Evolutionary conservation across 2,888 invertebrate genomes (phyloP).

Genomic region (Cyaniris semiargus): DNA sequence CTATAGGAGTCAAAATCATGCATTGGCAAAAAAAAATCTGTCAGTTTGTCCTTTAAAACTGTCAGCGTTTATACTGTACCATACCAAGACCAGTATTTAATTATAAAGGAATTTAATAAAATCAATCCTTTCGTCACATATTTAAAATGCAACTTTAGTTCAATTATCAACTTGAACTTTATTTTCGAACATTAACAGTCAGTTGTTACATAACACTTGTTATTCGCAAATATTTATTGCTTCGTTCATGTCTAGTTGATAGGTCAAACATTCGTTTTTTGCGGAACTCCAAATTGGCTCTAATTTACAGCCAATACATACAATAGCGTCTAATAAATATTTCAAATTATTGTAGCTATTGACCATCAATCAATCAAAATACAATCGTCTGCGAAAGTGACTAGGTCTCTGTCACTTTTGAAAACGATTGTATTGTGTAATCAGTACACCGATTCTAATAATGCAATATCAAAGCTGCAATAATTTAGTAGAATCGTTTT

Average conservation of each 20-base stretch:
- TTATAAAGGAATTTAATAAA: background rate
- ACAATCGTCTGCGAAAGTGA: conserved; percentile 8
- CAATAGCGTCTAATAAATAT: background rate
- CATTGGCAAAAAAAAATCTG: no score
- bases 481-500: no score
- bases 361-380: background rate
- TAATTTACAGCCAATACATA: conserved; percentile 11
- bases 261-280: conserved; percentile 5
- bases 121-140: background rate
- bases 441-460: background rate
- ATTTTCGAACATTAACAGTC: background rate
- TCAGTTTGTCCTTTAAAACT: no score
- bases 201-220: background rate
- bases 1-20: no score
- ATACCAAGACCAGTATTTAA: background rate
- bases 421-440: background rate
- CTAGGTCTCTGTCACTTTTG: background rate
- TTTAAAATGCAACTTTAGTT: background rate
- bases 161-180: background rate
- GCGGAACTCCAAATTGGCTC: background rate
- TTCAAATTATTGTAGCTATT: background rate
- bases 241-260: background rate
- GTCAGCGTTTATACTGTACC: background rate
- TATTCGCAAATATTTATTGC: background rate
- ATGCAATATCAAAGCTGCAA: no score